Percentiles rank a stretch among this genome's conserved stretches.
Conservation (phyloP, 2,888 invertebrate species). For the Habroteleia sp. region DNA sequence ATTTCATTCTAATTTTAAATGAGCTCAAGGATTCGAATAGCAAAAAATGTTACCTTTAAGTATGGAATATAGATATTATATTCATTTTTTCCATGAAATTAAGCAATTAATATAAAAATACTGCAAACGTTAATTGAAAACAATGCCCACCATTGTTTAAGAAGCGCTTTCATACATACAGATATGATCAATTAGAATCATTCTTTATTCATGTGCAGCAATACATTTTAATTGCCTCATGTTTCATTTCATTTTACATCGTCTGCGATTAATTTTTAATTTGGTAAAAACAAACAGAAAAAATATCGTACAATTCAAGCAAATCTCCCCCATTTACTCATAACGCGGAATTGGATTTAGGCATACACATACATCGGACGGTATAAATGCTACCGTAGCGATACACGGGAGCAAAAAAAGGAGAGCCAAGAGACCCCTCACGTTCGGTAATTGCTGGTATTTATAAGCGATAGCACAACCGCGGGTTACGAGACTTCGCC, state of each 20-base stretch:
- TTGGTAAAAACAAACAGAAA: conserved; percentile 41
- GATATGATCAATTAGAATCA: neutral
- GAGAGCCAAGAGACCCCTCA: conserved; percentile 64
- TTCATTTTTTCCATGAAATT: too few relatives aligned
- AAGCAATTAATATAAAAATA: too few relatives aligned
- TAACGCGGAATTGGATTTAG: conserved; percentile 64
- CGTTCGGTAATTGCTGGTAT: conserved; percentile 80
- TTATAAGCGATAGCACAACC: conserved; percentile 79
- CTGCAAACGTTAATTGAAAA: too few relatives aligned
- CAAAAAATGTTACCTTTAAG: too few relatives aligned
- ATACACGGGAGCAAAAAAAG: conserved; percentile 57
- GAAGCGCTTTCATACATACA: too few relatives aligned
- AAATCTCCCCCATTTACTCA: conserved; percentile 60
- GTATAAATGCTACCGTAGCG: conserved; percentile 59
- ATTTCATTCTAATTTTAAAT: too few relatives aligned
- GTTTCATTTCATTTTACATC: conserved; percentile 45
- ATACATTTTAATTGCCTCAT: conserved; percentile 25
- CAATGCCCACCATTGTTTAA: too few relatives aligned
- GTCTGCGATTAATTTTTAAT: conserved; percentile 59
- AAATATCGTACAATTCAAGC: conserved; percentile 56
- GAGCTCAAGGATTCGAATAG: too few relatives aligned
- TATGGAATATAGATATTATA: too few relatives aligned
- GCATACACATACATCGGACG: conserved; percentile 43
- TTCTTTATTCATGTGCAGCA: conserved; percentile 20
- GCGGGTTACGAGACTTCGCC: conserved; percentile 68